Percentiles rank a stretch among this genome's conserved stretches.
Evolutionary conservation across 92 coral and sea anemone species (phyloP).

Genomic region (Porites lobata): DNA sequence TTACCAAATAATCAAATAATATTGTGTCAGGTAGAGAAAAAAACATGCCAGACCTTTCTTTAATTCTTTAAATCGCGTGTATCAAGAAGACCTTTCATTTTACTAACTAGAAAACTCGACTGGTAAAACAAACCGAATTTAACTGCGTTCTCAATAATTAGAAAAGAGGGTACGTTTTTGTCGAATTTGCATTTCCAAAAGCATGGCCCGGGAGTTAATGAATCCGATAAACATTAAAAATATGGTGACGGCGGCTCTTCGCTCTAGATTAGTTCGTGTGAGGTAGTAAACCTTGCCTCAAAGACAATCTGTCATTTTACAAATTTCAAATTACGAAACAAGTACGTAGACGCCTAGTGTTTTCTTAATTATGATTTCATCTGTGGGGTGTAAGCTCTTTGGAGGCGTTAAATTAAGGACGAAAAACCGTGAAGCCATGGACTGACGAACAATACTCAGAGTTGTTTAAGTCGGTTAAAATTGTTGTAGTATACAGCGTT

Average conservation of each 20-base stretch:
- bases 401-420: conserved; percentile 11
- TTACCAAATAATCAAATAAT: conserved; percentile 25
- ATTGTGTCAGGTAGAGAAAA: conserved; percentile 22
- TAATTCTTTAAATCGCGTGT: background rate
- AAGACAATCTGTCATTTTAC: conserved; percentile 35
- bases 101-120: conserved; percentile 30
- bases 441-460: conserved; percentile 6
- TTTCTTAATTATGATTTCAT: background rate
- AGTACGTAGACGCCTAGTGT: conserved; percentile 8
- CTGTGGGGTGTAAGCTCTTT: conserved; percentile 39
- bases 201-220: conserved; percentile 43
- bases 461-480: conserved; percentile 30
- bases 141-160: conserved; percentile 40
- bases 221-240: conserved; percentile 46
- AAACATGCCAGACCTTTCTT: background rate
- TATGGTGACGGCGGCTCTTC: conserved; percentile 1
- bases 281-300: background rate
- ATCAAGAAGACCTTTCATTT: conserved; percentile 10
- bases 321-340: conserved; percentile 33
- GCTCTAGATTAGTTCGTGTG: background rate
- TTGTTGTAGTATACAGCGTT: background rate
- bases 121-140: conserved; percentile 49
- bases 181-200: conserved; percentile 40
- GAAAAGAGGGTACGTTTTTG: conserved; percentile 23
- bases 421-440: conserved; percentile 5